A percentile compares a stretch with the other conserved stretches of the same genome.
phyloP scores from a whole-genome alignment of 2,888 invertebrate genomes.

The Leptinotarsa peninsularis region DNA sequence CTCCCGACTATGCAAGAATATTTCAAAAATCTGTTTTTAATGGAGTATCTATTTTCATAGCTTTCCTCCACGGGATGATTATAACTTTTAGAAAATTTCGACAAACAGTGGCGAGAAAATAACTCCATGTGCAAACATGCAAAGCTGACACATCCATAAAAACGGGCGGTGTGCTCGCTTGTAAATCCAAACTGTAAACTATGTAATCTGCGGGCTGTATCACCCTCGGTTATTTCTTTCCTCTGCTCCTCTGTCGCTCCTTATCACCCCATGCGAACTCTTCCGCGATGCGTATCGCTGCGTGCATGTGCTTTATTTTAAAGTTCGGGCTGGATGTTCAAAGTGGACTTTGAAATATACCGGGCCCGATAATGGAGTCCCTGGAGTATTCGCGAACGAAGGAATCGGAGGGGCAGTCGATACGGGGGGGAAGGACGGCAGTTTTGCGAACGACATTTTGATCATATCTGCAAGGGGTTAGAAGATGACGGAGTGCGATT shows the following conservation, averaged over 20 bases:
- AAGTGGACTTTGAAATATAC: conserved; percentile 43
- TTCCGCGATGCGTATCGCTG: conserved; percentile 31
- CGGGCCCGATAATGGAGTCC: conserved; percentile 39
- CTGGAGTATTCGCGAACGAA: conserved; percentile 29
- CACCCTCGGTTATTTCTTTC: conserved; percentile 25
- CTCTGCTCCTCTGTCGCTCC: conserved; percentile 19
- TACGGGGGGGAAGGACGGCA: conserved; percentile 21
- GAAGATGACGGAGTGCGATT: conserved; percentile 1
- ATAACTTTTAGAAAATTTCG: no score
- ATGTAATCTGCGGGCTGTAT: conserved; percentile 58
- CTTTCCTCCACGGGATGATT: no score
- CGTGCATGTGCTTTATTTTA: conserved; percentile 39
- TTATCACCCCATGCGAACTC: conserved; percentile 49
- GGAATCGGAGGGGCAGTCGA: conserved; percentile 33
- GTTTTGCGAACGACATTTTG: background rate
- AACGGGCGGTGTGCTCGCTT: conserved; percentile 56
- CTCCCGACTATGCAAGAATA: no score
- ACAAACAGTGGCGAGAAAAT: conserved; percentile 47
- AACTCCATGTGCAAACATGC: conserved; percentile 60
- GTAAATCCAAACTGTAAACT: conserved; percentile 66
- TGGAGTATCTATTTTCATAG: no score
- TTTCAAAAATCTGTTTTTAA: no score
- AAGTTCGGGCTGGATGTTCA: conserved; percentile 30
- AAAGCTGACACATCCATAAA: conserved; percentile 64
- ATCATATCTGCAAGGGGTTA: background rate